Base-by-base conservation (phyloP, 2,113 vertebrate genomes). In the Actenoides hombroni region DNA sequence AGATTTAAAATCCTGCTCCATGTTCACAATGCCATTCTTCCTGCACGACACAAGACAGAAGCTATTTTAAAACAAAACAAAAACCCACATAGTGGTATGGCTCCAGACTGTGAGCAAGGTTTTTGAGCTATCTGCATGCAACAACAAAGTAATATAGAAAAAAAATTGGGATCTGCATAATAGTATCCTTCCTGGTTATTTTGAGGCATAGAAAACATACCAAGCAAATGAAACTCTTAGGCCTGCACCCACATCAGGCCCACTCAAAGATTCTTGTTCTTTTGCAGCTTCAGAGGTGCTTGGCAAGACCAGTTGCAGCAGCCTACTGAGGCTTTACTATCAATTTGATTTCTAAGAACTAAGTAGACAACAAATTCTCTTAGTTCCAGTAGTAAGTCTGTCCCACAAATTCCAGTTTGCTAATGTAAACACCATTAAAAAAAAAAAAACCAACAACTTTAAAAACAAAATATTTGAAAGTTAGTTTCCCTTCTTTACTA, bases 401-500 rank as follows among this genome's bases (percentile, higher is more conserved):
- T 68, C 76, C 64, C 86, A 80, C 56, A 93, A 92, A 94, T 88
- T 92, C 79, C 79, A 80, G 46, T 76, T 81, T 84, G 37, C 56
- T 90, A 92, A 94, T 82, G 37, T 87, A 95, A 97, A 91, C 53
- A 95, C 31, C 29, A 92, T 63, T 60, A 33, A 90, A 87, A 79
- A 76, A 46, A 68, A 35, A 42, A 13, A 42, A 42, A 10, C 40
- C 11, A 40, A 5, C 33, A 84, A 87, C 74, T 74, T 90, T 77
- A 70, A 96, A 93, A 95, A 11, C 39, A 92, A 91, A 95, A 69
- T 94, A 91, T 95, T 95, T 94, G 67, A 65, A 94, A 85, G 85
- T 83, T 68, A 86, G 59, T 86, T 96, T 92, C 82, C 75, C 51
- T 74, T 83, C 83, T 94, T 94, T 84, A 96, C 60, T 90, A 86